These are phyloP conservation scores for Tapirus terrestris DNA, from an alignment of 2,113 vertebrate species.

Conservation along the genomic window DNA sequence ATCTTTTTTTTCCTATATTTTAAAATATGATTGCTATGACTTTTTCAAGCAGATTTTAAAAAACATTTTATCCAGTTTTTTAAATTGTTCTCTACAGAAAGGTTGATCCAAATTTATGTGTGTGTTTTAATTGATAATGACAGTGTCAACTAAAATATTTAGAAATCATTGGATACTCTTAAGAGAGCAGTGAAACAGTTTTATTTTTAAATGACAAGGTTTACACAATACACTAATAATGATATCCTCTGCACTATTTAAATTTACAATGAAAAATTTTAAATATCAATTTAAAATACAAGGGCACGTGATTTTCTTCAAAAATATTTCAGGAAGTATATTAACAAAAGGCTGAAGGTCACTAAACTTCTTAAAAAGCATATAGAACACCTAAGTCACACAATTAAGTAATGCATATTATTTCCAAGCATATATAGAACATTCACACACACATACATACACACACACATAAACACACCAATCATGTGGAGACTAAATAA, in stretches of 20 bases:
- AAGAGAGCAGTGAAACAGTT: conserved; percentile 5
- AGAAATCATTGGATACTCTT: background rate
- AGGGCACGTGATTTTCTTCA: background rate
- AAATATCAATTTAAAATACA: background rate
- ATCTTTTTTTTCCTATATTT: background rate
- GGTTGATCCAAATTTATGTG: background rate
- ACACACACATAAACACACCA: background rate
- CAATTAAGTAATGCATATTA: background rate
- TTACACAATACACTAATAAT: conserved; percentile 2
- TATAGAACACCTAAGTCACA: background rate
- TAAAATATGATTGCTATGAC: background rate
- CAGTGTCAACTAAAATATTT: conserved; percentile 34
- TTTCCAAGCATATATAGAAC: background rate
- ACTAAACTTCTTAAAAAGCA: background rate
- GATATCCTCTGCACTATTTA: background rate
- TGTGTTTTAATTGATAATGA: conserved; percentile 37
- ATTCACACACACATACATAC: background rate
- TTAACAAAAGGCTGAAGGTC: conserved; percentile 10
- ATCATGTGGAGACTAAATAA: background rate
- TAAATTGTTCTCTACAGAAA: background rate
- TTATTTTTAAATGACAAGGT: conserved; percentile 43
- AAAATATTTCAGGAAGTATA: conserved; percentile 23
- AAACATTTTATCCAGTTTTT: background rate
- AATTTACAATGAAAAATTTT: conserved; percentile 10
- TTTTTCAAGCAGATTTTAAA: background rate